These are phyloP conservation scores for Rhinoraja longicauda DNA, from an alignment of 2,797 vertebrate genomes.

Conservation along the genomic window DNA sequence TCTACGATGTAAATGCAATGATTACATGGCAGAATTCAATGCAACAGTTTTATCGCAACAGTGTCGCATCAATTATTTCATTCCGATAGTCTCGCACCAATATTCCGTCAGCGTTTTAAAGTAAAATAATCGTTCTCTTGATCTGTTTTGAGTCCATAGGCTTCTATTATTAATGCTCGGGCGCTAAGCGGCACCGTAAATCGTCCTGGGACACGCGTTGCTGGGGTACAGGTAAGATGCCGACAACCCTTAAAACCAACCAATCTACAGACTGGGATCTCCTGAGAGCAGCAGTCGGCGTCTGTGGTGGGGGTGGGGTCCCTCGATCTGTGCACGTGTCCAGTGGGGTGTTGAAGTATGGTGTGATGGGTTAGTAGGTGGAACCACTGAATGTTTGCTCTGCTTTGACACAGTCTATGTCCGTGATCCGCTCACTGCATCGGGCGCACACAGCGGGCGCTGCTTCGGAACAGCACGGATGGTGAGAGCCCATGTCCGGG, in stretches of 20 bases:
- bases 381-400: slow-evolving; percentile 39
- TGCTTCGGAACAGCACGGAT: neutral
- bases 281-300: neutral
- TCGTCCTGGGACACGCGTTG: neutral
- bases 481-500: neutral
- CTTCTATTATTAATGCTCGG: neutral
- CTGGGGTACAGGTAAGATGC: neutral
- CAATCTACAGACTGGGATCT: neutral
- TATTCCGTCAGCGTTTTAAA: neutral
- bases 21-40: neutral
- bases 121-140: neutral
- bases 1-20: neutral
- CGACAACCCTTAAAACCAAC: neutral
- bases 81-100: neutral
- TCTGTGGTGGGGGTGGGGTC: neutral
- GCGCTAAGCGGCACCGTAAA: neutral
- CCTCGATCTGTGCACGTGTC: slow-evolving; percentile 31
- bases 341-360: slow-evolving; percentile 43
- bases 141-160: neutral
- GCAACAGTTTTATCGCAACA: neutral
- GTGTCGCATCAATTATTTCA: neutral
- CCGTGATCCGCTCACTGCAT: neutral
- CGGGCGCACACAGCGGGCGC: neutral
- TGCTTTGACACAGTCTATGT: neutral
- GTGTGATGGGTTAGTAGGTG: slow-evolving; percentile 49